phyloP scores from a whole-genome alignment of 1,140 invertebrate species.

The Drosophila grimshawi region DNA sequence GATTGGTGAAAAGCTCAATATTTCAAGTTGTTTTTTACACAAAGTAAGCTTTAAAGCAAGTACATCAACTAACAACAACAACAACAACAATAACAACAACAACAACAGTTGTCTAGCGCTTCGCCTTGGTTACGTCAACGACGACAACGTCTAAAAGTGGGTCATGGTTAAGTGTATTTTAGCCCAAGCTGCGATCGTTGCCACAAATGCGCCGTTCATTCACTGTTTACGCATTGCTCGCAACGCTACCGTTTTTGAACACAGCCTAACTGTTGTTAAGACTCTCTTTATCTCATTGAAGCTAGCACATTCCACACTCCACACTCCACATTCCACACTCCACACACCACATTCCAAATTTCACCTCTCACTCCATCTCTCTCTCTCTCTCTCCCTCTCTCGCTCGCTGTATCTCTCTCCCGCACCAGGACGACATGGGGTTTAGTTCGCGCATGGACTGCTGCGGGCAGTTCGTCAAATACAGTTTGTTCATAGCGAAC shows the following conservation, averaged over 20 bases:
- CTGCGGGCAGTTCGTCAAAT: constrained; percentile 93
- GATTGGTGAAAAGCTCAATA: constrained; percentile 20
- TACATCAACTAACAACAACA: constrained; percentile 10
- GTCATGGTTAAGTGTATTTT: constrained; percentile 82
- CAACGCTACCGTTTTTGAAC: constrained; percentile 37
- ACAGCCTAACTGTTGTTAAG: constrained; percentile 15
- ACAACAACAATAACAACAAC: constrained; percentile 26
- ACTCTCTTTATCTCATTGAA: background rate
- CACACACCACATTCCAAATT: too few species aligned
- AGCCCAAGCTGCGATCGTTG: constrained; percentile 38
- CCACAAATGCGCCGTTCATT: constrained; percentile 50
- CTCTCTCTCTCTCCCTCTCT: background rate
- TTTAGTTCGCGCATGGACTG: constrained; percentile 91
- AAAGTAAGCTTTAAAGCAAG: constrained; percentile 29
- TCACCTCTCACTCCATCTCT: too few species aligned
- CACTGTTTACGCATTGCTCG: constrained; percentile 42
- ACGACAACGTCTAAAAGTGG: constrained; percentile 52
- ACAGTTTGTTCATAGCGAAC: constrained; percentile 92
- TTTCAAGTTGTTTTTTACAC: constrained; percentile 12
- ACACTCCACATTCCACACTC: background rate
- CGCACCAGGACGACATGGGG: constrained; percentile 87
- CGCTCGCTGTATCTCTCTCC: constrained; percentile 28
- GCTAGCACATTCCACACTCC: background rate
- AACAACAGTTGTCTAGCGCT: constrained; percentile 51
- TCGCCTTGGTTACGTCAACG: constrained; percentile 51